A percentile compares a stretch with the other conserved stretches of the same genome.
Evolutionary conservation across 2,113 vertebrate genomes (phyloP).

Genomic region (Rana temporaria): DNA sequence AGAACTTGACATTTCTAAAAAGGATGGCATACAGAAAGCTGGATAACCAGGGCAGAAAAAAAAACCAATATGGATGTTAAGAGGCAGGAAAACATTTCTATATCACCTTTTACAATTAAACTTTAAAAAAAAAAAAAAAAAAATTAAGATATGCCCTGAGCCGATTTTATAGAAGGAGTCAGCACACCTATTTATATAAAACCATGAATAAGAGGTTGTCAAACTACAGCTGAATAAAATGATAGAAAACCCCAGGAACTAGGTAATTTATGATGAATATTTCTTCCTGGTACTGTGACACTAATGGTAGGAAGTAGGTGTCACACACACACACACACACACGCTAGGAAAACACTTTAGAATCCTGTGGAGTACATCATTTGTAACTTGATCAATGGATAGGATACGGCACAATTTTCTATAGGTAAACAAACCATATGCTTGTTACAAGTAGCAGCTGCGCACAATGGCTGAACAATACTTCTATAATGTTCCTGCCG

Average conservation of each 20-base stretch:
- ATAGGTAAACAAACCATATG: conserved; percentile 12
- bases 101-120: no score
- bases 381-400: conserved; percentile 11
- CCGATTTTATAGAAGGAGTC: no score
- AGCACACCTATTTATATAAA: no score
- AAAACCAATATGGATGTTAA: no score
- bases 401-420: not conserved
- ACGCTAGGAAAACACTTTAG: not conserved
- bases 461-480: not conserved
- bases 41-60: no score
- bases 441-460: not conserved
- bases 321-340: not conserved
- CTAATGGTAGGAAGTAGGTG: not conserved
- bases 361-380: not conserved
- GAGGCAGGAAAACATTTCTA: no score
- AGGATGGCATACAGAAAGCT: no score
- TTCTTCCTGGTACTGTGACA: not conserved
- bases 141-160: no score
- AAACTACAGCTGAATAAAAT: no score
- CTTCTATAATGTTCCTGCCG: not conserved
- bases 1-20: no score
- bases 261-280: not conserved
- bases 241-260: not conserved
- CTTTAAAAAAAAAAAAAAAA: no score
- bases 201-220: no score